Conservation (phyloP, 2,797 vertebrate species). For the Pitangus sulphuratus region DNA sequence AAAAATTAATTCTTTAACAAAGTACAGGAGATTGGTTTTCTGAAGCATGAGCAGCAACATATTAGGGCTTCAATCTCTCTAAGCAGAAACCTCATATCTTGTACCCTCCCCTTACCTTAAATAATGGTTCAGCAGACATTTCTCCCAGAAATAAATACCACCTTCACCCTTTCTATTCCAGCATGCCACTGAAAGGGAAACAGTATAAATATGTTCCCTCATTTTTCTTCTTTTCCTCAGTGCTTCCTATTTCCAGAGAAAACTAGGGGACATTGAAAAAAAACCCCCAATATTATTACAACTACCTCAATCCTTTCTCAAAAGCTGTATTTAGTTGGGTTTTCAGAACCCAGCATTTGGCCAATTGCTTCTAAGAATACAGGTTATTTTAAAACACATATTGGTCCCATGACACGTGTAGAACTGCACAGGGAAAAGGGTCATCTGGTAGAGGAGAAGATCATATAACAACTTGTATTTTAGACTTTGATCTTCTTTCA, state of each 20-base stretch:
- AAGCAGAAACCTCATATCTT: not conserved
- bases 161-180: not conserved
- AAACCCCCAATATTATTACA: not conserved
- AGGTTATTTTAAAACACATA: not conserved
- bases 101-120: not conserved
- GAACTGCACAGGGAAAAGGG: not conserved
- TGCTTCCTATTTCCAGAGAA: not conserved
- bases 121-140: not conserved
- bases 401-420: not conserved
- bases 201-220: not conserved
- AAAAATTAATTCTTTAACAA: not conserved
- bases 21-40: not conserved
- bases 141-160: not conserved
- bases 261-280: not conserved
- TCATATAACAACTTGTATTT: not conserved
- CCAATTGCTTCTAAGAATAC: not conserved
- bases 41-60: not conserved
- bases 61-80: not conserved
- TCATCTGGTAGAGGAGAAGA: fast-evolving
- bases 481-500: not conserved
- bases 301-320: not conserved
- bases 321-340: not conserved
- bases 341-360: not conserved
- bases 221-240: not conserved
- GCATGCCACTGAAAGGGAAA: not conserved